phyloP scores from a whole-genome alignment of 2,113 vertebrate genomes.

The Podilymbus podiceps region DNA sequence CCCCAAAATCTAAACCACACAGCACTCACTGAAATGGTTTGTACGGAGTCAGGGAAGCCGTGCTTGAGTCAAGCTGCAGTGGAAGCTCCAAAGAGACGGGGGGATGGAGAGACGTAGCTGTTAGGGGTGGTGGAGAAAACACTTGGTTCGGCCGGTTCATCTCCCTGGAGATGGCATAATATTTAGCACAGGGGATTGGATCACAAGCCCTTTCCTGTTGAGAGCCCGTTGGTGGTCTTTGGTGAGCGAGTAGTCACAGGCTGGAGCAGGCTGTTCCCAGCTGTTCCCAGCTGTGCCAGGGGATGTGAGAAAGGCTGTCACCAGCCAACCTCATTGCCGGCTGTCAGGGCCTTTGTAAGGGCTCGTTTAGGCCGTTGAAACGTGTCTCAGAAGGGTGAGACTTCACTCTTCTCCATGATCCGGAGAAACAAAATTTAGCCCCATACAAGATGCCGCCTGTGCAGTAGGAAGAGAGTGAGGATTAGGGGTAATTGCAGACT shows the following conservation, averaged over 20 bases:
- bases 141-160: not conserved
- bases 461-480: not conserved
- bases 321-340: too few relatives aligned
- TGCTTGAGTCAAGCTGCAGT: not conserved
- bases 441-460: fast-evolving
- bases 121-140: not conserved
- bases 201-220: not conserved
- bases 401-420: not conserved
- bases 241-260: fast-evolving
- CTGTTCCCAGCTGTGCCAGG: not conserved
- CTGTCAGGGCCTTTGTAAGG: not conserved
- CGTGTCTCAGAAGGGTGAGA: not conserved
- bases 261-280: not conserved
- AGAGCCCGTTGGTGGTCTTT: not conserved
- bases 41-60: not conserved
- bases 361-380: not conserved
- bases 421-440: not conserved
- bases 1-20: not conserved
- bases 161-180: not conserved
- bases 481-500: not conserved
- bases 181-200: not conserved
- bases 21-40: not conserved
- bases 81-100: not conserved
- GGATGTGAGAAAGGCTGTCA: not conserved
- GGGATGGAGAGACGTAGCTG: not conserved